Percentiles rank a stretch among this genome's conserved stretches.
These are phyloP conservation scores for Shargacucullia verbasci DNA, from an alignment of 2,888 invertebrate genomes.

Conservation along the genomic window DNA sequence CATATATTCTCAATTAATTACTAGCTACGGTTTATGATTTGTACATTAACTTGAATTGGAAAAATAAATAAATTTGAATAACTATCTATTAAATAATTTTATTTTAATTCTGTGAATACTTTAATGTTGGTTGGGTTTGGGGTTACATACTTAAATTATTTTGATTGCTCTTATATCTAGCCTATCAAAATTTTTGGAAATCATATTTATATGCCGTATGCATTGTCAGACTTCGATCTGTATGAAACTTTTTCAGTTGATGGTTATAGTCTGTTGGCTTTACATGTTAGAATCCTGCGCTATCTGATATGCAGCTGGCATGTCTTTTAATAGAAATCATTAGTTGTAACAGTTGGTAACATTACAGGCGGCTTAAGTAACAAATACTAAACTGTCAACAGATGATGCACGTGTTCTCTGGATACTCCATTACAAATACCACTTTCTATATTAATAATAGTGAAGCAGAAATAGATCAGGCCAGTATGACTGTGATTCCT, in stretches of 20 bases:
- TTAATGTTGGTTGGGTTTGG: no score
- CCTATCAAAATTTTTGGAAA: no score
- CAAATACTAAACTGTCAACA: slow-evolving; percentile 37
- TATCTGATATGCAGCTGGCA: slow-evolving; percentile 30
- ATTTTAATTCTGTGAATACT: no score
- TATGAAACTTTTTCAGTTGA: no score
- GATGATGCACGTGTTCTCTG: slow-evolving; percentile 21
- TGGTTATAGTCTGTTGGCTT: neutral
- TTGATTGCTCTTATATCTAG: no score
- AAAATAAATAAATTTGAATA: no score
- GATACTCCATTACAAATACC: slow-evolving; percentile 8
- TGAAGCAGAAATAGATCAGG: slow-evolving; percentile 23
- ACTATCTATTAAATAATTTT: no score
- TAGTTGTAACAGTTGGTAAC: slow-evolving; percentile 15
- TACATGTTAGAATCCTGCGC: neutral
- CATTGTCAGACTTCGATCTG: no score
- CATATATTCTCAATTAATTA: slow-evolving; percentile 19
- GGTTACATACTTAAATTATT: no score
- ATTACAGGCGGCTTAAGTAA: slow-evolving; percentile 15
- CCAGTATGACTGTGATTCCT: slow-evolving; percentile 12
- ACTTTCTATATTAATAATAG: slow-evolving; percentile 42
- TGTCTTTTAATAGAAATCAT: slow-evolving; percentile 44
- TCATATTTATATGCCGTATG: no score
- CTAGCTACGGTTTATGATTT: neutral
- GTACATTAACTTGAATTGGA: slow-evolving; percentile 1